Evolutionary conservation across 2,888 invertebrate species (phyloP).

Genomic region (Cryptocephalus moraei): DNA sequence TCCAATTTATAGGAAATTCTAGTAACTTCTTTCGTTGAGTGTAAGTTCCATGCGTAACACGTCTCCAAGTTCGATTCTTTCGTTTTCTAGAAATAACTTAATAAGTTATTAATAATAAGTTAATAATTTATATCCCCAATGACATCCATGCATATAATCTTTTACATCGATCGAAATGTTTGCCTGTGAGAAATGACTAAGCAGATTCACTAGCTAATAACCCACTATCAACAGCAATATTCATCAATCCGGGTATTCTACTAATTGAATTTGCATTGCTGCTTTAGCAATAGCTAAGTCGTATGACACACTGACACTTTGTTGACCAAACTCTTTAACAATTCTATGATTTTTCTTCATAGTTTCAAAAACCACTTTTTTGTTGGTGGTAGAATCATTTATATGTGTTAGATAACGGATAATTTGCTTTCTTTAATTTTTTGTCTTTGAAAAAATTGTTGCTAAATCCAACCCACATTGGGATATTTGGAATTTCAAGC

Average conservation of each 20-base stretch:
- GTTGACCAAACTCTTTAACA: background rate
- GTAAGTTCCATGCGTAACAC: constrained; percentile 2
- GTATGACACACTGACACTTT: background rate
- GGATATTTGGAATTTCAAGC: constrained; percentile 18
- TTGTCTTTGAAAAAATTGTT: constrained; percentile 14
- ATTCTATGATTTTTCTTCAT: background rate
- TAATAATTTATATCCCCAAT: constrained; percentile 10
- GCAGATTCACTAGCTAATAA: constrained; percentile 23
- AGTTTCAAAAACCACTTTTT: background rate
- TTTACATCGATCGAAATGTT: constrained; percentile 26
- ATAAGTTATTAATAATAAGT: no score
- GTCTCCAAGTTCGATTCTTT: background rate
- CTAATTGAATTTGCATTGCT: background rate
- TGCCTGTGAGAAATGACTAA: constrained; percentile 18
- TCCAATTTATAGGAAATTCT: no score
- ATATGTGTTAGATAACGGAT: constrained; percentile 23
- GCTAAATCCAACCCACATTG: constrained; percentile 28
- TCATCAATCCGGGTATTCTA: constrained; percentile 12
- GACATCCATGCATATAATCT: constrained; percentile 16
- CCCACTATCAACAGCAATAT: constrained; percentile 17
- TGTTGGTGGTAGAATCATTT: constrained; percentile 19
- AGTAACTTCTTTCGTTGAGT: background rate
- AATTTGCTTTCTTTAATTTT: constrained; percentile 13
- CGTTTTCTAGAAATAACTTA: constrained; percentile 2
- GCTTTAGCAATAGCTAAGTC: constrained; percentile 1